Evolutionary conservation across 2,888 invertebrate species (phyloP), one percentile per base, ranked within the genome.

Genomic region (Agelastica alni): DNA sequence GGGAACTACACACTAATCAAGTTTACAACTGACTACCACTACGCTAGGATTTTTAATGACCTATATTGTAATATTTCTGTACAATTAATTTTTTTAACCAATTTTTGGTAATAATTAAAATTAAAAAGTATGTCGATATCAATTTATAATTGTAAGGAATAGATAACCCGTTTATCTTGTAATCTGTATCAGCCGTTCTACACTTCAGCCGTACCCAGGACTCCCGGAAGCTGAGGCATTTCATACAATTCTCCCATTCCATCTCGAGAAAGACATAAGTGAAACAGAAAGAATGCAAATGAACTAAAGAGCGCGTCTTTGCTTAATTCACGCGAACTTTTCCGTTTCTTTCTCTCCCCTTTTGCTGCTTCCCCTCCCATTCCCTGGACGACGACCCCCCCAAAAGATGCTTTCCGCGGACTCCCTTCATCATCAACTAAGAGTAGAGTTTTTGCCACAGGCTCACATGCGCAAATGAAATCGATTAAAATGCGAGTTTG

Each of bases 391-490:
- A 32, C 51, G 20, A 37, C 28, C 36, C 49, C 55, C 55, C 54
- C 53, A 6, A 20, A 48, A 59, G 55, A 58, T 58, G 58, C 58
- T 55, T 53, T 60, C 67, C 68, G 69, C 66, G 65, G 49, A 47
- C 59, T 60, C 65, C 59, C 61, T 63, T 66, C 71, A 71, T 70
- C 74, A 71, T 72, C 72, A 70, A 70, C 70, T 70, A 69, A 72
- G 69, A 73, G 74, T 73, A 71, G 73, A 75, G 75, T 76, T 76
- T 77, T 78, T 77, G 78, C 78, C 74, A 80, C 81, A 77, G 78
- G 74, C 81, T 81, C 82, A 81, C 82, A 81, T 81, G 82, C 82
- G 82, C 82, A 82, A 83, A 83, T 83, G 83, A 82, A 83, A 83
- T 83, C 83, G 83, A 83, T 83, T 83, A 83, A 83, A 83, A 82